A percentile compares a stretch with the other conserved stretches of the same genome.
Conservation (phyloP, 2,113 vertebrate genomes). For the Syngnathus floridae region DNA sequence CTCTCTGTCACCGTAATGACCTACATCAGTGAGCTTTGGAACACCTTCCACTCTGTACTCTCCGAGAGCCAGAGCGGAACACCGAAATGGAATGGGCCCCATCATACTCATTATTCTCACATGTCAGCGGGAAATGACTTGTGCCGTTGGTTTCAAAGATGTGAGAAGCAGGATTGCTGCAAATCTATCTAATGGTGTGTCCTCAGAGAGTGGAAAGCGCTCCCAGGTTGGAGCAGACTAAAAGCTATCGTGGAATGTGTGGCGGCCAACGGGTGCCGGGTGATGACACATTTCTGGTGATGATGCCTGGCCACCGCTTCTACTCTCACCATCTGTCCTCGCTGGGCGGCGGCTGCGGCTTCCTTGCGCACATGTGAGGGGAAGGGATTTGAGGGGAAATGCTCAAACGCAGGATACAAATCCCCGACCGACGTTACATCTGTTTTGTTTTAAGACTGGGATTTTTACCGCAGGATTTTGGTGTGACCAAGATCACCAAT, state of each 20-base stretch:
- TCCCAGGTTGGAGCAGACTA: constrained; percentile 44
- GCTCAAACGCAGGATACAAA: constrained; percentile 49
- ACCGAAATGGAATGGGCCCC: constrained; percentile 34
- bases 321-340: constrained; percentile 61
- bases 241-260: constrained; percentile 38
- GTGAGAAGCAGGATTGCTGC: constrained; percentile 37
- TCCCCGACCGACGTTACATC: constrained; percentile 60
- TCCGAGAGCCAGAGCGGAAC: constrained; percentile 14
- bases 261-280: constrained; percentile 40
- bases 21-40: constrained; percentile 25
- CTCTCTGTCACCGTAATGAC: constrained; percentile 24
- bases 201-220: constrained; percentile 32
- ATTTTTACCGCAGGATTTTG: constrained; percentile 57
- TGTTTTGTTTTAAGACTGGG: constrained; percentile 61
- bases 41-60: constrained; percentile 17
- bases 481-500: constrained; percentile 61
- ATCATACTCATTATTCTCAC: constrained; percentile 50
- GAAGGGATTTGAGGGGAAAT: constrained; percentile 53
- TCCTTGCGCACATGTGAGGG: constrained; percentile 32
- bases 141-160: constrained; percentile 32
- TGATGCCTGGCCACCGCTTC: constrained; percentile 57
- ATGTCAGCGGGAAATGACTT: constrained; percentile 57
- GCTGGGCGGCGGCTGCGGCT: constrained; percentile 47
- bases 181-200: constrained; percentile 34
- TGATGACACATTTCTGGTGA: constrained; percentile 57